Percentiles rank a stretch among this genome's conserved stretches.
These are phyloP conservation scores for Daboia siamensis DNA, from an alignment of 2,113 vertebrate species.

Conservation along the genomic window DNA sequence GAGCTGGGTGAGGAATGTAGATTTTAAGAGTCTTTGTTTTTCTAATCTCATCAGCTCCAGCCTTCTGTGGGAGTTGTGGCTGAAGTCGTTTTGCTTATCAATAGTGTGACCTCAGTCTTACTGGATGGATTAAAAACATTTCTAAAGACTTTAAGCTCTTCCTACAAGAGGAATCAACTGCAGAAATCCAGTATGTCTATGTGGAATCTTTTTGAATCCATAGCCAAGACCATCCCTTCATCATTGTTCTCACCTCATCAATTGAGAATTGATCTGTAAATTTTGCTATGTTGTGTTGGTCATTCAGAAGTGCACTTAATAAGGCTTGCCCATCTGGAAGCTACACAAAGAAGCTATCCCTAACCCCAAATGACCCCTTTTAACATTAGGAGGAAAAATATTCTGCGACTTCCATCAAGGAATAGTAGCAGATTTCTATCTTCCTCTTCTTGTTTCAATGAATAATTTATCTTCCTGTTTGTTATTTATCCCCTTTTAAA, in stretches of 20 bases:
- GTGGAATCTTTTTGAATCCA: background rate
- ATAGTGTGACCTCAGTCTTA: too few relatives aligned
- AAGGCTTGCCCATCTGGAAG: background rate
- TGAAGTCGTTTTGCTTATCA: too few relatives aligned
- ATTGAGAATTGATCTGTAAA: background rate
- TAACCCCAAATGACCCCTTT: background rate
- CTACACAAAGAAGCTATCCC: background rate
- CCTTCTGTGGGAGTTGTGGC: too few relatives aligned
- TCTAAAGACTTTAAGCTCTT: too few relatives aligned
- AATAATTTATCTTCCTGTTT: constrained; percentile 66
- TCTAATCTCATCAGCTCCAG: too few relatives aligned
- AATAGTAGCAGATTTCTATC: constrained; percentile 19
- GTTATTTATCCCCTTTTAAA: constrained; percentile 68
- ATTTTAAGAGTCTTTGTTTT: too few relatives aligned
- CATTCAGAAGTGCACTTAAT: background rate
- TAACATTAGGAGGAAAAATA: constrained; percentile 11
- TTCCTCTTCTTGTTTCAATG: constrained; percentile 50
- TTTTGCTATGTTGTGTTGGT: background rate
- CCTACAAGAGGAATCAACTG: background rate
- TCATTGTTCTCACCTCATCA: background rate
- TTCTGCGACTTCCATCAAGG: constrained; percentile 14
- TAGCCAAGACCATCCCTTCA: background rate
- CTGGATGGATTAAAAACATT: too few relatives aligned
- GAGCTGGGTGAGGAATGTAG: too few relatives aligned
- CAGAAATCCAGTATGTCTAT: background rate